These are phyloP conservation scores for Phataginus tetradactyla DNA, from an alignment of 2,797 vertebrate genomes.

Conservation along the genomic window DNA sequence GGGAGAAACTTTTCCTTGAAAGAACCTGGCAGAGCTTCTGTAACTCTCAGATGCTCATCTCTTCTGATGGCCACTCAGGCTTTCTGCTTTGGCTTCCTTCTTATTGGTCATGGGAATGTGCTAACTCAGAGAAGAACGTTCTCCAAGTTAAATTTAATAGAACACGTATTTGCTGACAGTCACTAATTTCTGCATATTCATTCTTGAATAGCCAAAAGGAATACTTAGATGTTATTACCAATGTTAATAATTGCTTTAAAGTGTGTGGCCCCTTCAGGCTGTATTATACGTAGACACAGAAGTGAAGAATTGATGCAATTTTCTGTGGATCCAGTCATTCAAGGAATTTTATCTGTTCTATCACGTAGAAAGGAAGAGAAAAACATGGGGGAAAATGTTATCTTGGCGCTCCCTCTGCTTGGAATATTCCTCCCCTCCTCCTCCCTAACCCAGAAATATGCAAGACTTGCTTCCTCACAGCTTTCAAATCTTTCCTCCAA, in stretches of 20 bases:
- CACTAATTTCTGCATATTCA: neutral
- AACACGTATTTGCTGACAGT: neutral
- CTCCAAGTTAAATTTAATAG: neutral
- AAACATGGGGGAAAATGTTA: neutral
- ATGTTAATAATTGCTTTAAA: constrained; percentile 7
- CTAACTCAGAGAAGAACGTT: neutral
- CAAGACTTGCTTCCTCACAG: neutral
- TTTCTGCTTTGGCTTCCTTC: neutral
- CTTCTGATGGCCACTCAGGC: neutral
- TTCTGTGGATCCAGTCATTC: neutral
- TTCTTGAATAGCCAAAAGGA: neutral
- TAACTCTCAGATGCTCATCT: neutral
- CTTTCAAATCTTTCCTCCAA: neutral
- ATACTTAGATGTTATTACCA: constrained; percentile 20
- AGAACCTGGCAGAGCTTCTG: neutral
- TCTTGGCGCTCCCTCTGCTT: neutral
- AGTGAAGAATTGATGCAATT: constrained; percentile 29
- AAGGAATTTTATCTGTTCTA: neutral
- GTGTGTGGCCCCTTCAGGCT: neutral
- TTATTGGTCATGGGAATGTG: neutral
- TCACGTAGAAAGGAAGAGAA: neutral
- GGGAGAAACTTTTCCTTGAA: neutral
- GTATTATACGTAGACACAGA: neutral
- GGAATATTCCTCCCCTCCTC: neutral
- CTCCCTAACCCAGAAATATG: neutral